A percentile compares a stretch with the other conserved stretches of the same genome.
Evolutionary conservation across 2,113 vertebrate species (phyloP).

Genomic region (Microcebus ravelobensis): DNA sequence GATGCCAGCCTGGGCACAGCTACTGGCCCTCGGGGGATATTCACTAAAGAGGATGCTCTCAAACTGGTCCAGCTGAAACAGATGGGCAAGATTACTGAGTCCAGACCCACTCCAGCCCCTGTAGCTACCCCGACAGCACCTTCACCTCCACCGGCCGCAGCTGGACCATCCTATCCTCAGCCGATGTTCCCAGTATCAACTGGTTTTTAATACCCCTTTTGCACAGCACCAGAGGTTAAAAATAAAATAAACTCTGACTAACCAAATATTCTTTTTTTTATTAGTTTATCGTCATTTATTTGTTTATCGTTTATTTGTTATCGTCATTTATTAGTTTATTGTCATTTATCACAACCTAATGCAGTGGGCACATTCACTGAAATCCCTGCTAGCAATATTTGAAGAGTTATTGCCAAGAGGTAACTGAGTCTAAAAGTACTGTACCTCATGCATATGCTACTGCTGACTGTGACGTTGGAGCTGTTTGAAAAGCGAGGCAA

Average conservation of each 20-base stretch:
- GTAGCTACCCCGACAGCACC: conserved; percentile 62
- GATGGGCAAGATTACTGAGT: conserved; percentile 71
- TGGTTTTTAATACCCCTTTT: too few species aligned
- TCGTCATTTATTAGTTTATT: too few species aligned
- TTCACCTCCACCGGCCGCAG: conserved; percentile 26
- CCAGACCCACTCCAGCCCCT: conserved; percentile 71
- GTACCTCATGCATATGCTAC: conserved; percentile 95
- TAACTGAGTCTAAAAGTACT: conserved; percentile 95
- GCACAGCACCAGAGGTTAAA: too few species aligned
- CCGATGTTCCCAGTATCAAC: conserved; percentile 90
- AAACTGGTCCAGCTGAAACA: conserved; percentile 89
- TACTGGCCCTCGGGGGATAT: conserved; percentile 93
- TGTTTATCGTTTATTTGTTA: too few species aligned
- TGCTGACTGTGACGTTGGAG: conserved; percentile 93
- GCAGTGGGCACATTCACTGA: conserved; percentile 92
- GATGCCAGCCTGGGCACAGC: conserved; percentile 88
- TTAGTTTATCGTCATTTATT: too few species aligned
- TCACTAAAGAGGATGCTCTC: conserved; percentile 97
- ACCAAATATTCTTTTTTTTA: too few species aligned
- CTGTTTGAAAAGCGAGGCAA: conserved; percentile 91
- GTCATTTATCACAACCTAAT: conserved; percentile 51
- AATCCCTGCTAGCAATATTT: conserved; percentile 93
- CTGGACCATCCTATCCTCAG: conserved; percentile 81
- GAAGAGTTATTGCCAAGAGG: conserved; percentile 96
- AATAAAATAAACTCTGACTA: too few species aligned